These are phyloP conservation scores for Tachina lurida DNA, from an alignment of 2,888 invertebrate genomes.

Conservation along the genomic window DNA sequence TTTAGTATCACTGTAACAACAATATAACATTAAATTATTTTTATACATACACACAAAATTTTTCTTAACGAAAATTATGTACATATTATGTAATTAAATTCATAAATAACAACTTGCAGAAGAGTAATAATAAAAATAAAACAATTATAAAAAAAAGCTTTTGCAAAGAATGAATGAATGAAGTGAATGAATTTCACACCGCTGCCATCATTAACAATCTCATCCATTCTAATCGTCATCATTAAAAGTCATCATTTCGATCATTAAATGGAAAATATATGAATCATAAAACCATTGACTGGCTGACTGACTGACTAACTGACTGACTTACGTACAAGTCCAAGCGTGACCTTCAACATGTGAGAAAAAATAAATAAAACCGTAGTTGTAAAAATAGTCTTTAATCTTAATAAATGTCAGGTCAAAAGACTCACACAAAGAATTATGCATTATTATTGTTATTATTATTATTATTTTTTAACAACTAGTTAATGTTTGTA, in stretches of 20 bases:
- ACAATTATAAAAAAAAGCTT: background rate
- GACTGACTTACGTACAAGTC: background rate
- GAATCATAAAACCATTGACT: slow-evolving; percentile 24
- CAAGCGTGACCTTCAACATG: slow-evolving; percentile 31
- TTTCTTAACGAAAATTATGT: too few species aligned
- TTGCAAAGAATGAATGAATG: slow-evolving; percentile 1
- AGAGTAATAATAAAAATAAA: background rate
- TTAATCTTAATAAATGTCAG: slow-evolving; percentile 5
- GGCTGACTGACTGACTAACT: background rate
- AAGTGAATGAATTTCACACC: slow-evolving; percentile 18
- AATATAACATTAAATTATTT: too few species aligned
- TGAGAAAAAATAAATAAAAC: background rate
- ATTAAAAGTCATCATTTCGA: slow-evolving; percentile 6
- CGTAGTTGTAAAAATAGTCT: background rate
- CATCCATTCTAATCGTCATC: slow-evolving; percentile 7
- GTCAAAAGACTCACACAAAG: background rate
- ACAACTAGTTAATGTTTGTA: slow-evolving; percentile 2
- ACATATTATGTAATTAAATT: too few species aligned
- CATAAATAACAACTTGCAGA: too few species aligned
- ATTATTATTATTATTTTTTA: background rate
- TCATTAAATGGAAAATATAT: slow-evolving; percentile 31
- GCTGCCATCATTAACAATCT: background rate
- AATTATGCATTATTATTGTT: background rate
- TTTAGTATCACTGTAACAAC: background rate
- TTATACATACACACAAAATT: too few species aligned